phyloP scores from a whole-genome alignment of 2,888 invertebrate genomes.

The Spodoptera picta region DNA sequence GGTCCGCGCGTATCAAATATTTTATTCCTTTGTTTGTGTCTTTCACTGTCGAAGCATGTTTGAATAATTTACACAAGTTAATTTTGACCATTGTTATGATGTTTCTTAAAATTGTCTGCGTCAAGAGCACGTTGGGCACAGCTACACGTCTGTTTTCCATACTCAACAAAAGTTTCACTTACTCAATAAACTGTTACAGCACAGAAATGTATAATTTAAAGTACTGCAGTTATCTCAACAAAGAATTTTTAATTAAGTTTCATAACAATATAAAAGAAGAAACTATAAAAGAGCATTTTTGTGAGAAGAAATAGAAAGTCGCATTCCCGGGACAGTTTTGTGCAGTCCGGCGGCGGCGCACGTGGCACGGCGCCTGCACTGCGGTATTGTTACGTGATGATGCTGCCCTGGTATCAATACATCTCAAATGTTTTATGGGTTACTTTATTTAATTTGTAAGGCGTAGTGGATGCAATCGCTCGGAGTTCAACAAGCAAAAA shows the following conservation, averaged over 20 bases:
- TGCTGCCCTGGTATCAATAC: constrained; percentile 62
- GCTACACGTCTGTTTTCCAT: constrained; percentile 1
- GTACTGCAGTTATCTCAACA: constrained; percentile 42
- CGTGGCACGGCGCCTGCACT: constrained; percentile 70
- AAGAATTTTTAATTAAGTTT: constrained; percentile 63
- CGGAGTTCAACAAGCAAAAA: too few species aligned
- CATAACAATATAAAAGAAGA: constrained; percentile 49
- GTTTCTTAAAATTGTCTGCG: not conserved
- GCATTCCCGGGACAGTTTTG: constrained; percentile 52
- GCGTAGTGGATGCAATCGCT: too few species aligned
- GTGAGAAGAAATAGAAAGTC: constrained; percentile 43
- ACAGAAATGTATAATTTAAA: constrained; percentile 25
- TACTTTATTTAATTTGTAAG: constrained; percentile 10
- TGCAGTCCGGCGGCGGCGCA: constrained; percentile 53
- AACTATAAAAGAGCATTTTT: constrained; percentile 52
- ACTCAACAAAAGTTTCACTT: constrained; percentile 15
- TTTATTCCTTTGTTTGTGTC: constrained; percentile 39
- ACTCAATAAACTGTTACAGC: constrained; percentile 1
- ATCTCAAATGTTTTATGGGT: constrained; percentile 27
- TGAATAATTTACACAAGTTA: constrained; percentile 19
- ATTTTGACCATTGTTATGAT: constrained; percentile 17
- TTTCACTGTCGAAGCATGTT: constrained; percentile 15
- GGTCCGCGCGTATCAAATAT: constrained; percentile 32
- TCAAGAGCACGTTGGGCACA: too few species aligned
- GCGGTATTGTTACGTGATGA: constrained; percentile 82